phyloP scores from a whole-genome alignment of 2,797 vertebrate species.

The Peromyscus nudipes region DNA sequence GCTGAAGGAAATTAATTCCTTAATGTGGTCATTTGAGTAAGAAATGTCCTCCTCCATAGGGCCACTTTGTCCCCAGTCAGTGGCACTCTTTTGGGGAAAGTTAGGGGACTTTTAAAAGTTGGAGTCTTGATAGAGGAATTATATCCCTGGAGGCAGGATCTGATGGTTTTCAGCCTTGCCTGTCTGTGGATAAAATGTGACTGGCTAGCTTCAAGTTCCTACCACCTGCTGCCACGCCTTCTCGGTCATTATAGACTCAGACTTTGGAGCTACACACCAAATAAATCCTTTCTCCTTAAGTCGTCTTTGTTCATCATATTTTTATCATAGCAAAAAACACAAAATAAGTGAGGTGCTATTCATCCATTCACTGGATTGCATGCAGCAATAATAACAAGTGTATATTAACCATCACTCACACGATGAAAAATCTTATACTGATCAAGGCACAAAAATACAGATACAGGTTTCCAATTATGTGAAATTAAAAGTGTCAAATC shows the following conservation, averaged over 20 bases:
- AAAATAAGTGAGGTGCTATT: background rate
- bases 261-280: background rate
- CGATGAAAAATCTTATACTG: background rate
- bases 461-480: background rate
- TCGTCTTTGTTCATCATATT: background rate
- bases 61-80: background rate
- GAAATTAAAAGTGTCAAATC: background rate
- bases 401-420: background rate
- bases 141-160: background rate
- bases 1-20: background rate
- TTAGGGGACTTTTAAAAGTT: background rate
- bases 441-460: constrained; percentile 5
- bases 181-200: background rate
- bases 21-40: background rate
- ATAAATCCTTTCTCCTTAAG: background rate
- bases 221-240: background rate
- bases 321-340: background rate
- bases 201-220: background rate
- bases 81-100: background rate
- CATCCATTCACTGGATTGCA: background rate
- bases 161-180: background rate
- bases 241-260: background rate
- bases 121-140: background rate
- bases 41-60: background rate
- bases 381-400: background rate